Evolutionary conservation across 53 echinoderm and acorn worm genomes (phyloP), one percentile per base, ranked within the genome.

Genomic region (Echinometra lucunter): DNA sequence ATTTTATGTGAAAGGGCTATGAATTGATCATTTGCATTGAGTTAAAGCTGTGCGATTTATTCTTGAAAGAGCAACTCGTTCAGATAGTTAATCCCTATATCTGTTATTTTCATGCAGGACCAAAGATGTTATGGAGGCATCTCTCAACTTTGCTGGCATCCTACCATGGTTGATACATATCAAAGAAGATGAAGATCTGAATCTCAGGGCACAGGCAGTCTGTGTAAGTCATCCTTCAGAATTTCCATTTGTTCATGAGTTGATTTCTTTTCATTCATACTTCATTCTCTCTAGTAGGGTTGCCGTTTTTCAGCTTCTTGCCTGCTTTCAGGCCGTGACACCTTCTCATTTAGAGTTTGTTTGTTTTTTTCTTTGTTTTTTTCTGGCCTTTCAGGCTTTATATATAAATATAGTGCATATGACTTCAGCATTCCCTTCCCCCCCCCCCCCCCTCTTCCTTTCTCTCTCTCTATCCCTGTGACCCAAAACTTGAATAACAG

Each of bases 151-250:
- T 95, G 96, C 97, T 28, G 95, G 96, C 9, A 57, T 97, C 95
- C 95, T 97, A 32, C 97, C 99, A 91, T 97, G 97, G 97, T 96
- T 98, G 91, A 95, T 98, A 60, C 95, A 97, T 56, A 78, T 97
- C 67, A 98, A 97, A 69, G 97, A 97, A 74, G 99, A 98, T 56
- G 96, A 98, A 1, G 91, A 92, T 38, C 95, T 98, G 30, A 93
- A 93, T 63, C 94, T 98, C 56, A 98, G 97, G 93, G 97, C 95
- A n/a, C 97, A 97, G 78, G 91, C 96, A 32, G 94, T 98, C n/a
- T 96, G 95, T 94, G 99, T 98, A 94, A 98, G 99, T 78, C 6
- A 83, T n/a, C 1, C 47, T 47, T 83, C 30, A 30, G 1, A 1
- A 69, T 30, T 7, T 69, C 11, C 30, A 1, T 69, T 8, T 32